Evolutionary conservation across 2,113 vertebrate genomes (phyloP).

Genomic region (Gambusia affinis): DNA sequence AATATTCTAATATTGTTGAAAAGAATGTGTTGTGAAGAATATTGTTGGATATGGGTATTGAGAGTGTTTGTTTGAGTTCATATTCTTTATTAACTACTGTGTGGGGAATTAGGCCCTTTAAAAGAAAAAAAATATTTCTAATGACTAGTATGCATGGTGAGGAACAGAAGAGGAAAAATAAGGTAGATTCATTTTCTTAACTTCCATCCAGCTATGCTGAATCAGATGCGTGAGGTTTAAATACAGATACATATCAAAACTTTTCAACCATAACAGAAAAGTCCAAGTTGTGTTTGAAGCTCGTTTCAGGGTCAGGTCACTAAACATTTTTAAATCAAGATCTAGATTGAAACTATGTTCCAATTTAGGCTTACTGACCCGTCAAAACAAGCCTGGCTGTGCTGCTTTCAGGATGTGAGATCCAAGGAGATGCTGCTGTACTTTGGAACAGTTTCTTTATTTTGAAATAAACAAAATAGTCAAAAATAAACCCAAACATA

Average conservation of each 20-base stretch:
- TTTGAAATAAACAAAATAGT: neutral
- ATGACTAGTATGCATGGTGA: neutral
- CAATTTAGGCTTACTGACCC: neutral
- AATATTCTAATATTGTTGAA: too few relatives aligned
- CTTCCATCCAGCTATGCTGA: neutral
- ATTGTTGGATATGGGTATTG: too few relatives aligned
- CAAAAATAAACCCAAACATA: neutral
- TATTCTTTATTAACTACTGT: neutral
- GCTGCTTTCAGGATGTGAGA: neutral
- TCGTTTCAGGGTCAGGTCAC: conserved; percentile 12
- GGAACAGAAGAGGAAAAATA: neutral
- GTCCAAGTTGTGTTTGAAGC: conserved; percentile 11
- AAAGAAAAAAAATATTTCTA: conserved; percentile 10
- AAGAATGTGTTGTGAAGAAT: too few relatives aligned
- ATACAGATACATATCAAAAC: conserved; percentile 49
- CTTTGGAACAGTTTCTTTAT: neutral
- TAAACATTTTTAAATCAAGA: conserved; percentile 22
- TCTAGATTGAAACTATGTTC: neutral
- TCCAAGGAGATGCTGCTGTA: neutral
- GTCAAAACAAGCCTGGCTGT: neutral
- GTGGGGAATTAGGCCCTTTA: neutral
- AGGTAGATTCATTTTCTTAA: neutral
- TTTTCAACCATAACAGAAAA: conserved; percentile 29
- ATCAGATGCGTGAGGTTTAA: conserved; percentile 46
- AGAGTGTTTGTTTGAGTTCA: neutral